Percentiles rank a stretch among this genome's conserved stretches.
Evolutionary conservation across 2,113 vertebrate genomes (phyloP).

Genomic region (Engystomops pustulosus): DNA sequence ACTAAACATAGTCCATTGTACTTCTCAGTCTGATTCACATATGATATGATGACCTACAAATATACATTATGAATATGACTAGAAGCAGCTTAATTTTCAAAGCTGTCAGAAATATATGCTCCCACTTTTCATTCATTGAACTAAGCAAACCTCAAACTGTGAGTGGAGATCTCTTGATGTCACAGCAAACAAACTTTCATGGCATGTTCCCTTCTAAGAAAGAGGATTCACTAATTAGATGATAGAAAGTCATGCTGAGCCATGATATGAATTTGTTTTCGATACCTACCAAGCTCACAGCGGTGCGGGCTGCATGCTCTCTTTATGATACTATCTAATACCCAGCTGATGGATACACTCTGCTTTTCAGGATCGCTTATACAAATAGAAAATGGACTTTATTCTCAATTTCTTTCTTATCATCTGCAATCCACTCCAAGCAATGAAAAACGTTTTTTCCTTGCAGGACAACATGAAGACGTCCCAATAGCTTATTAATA

Average conservation of each 20-base stretch:
- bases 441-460: not conserved
- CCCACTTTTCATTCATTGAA: slow-evolving; percentile 34
- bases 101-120: not conserved
- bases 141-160: slow-evolving; percentile 62
- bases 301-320: slow-evolving; percentile 76
- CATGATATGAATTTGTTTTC: slow-evolving; percentile 77
- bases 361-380: slow-evolving; percentile 64
- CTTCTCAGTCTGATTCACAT: not conserved
- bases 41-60: not conserved
- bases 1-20: too few relatives aligned
- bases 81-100: not conserved
- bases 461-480: not conserved
- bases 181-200: slow-evolving; percentile 75
- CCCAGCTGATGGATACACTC: slow-evolving; percentile 63
- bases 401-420: slow-evolving; percentile 44
- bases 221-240: slow-evolving; percentile 80
- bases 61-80: not conserved
- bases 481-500: not conserved
- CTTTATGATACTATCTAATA: slow-evolving; percentile 73
- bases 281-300: slow-evolving; percentile 77
- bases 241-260: slow-evolving; percentile 80
- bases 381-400: slow-evolving; percentile 57
- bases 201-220: slow-evolving; percentile 74
- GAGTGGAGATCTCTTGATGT: slow-evolving; percentile 71
- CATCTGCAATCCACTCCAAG: not conserved